phyloP scores from a whole-genome alignment of 1,140 invertebrate species.

The Paraescarpia echinospica region DNA sequence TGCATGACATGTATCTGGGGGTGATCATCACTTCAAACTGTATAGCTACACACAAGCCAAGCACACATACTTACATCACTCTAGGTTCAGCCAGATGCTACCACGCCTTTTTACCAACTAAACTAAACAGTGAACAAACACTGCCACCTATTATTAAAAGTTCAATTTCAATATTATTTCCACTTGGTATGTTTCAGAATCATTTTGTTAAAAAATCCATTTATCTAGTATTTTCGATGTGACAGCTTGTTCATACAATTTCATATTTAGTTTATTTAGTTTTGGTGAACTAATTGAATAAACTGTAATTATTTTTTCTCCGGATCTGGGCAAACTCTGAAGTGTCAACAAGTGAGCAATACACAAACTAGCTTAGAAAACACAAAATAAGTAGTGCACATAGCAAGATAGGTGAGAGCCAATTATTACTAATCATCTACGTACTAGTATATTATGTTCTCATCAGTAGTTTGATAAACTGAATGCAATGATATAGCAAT shows the following conservation, averaged over 20 bases:
- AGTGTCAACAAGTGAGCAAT: neutral
- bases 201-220: no score
- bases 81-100: neutral
- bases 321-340: neutral
- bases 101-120: neutral
- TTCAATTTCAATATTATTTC: no score
- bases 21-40: neutral
- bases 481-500: neutral
- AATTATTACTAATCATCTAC: neutral
- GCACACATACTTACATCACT: neutral
- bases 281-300: no score
- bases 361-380: neutral
- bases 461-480: neutral
- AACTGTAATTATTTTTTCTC: no score
- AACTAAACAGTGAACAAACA: neutral
- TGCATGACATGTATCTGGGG: neutral
- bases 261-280: no score
- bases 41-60: neutral
- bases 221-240: no score
- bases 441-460: neutral
- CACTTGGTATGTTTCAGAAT: no score
- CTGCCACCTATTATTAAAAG: neutral
- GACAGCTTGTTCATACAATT: no score
- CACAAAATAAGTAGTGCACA: neutral
- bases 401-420: neutral